phyloP scores from a whole-genome alignment of 2,113 vertebrate species.

The Rhegmatorhina hoffmannsi region DNA sequence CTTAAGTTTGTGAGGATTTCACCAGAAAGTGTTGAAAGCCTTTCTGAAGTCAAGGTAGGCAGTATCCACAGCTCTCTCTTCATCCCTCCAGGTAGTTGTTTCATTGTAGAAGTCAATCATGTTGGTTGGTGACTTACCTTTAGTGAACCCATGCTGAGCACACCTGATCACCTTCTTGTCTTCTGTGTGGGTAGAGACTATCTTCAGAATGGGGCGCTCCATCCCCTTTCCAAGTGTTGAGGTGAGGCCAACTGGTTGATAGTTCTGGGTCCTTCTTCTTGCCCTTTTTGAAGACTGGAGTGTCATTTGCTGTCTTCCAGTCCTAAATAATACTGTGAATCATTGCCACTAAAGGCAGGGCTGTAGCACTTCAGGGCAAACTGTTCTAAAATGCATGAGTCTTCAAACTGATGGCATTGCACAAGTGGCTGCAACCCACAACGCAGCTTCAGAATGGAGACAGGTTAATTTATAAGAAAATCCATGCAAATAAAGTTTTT shows the following conservation, averaged over 20 bases:
- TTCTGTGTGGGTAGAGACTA: not conserved
- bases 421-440: not conserved
- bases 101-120: not conserved
- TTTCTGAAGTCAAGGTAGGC: not conserved
- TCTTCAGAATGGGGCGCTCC: not conserved
- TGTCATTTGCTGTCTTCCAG: not conserved
- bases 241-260: not conserved
- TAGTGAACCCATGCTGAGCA: not conserved
- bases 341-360: not conserved
- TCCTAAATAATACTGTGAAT: not conserved
- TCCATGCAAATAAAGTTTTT: not conserved
- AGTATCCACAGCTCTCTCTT: not conserved
- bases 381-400: not conserved
- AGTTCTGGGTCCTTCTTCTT: not conserved
- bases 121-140: not conserved
- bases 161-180: not conserved
- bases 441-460: not conserved
- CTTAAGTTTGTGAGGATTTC: not conserved
- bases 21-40: not conserved
- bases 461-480: not conserved
- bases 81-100: not conserved
- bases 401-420: not conserved
- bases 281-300: not conserved
- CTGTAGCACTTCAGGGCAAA: not conserved
- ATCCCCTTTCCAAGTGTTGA: not conserved